Evolutionary conservation across 35 echinoderm and acorn worm species (phyloP).

Genomic region (Diadema setosum): DNA sequence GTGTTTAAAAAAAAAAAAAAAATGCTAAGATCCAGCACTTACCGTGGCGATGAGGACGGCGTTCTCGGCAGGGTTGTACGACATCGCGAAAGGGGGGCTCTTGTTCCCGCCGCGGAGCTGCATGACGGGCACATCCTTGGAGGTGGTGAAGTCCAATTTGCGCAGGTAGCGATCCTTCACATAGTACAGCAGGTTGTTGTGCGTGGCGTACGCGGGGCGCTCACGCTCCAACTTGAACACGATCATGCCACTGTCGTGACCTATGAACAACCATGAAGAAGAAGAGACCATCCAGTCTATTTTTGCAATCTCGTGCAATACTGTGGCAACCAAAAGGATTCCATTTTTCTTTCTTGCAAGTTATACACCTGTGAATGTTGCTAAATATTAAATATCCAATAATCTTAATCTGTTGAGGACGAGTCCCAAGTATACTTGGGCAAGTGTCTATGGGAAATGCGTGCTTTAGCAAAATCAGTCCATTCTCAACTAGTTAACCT

Average conservation of each 20-base stretch:
- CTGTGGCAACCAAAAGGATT: background rate
- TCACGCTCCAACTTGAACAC: slow-evolving; percentile 99
- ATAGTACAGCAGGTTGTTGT: slow-evolving; percentile 93
- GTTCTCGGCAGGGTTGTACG: slow-evolving; percentile 95
- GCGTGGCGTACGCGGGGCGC: slow-evolving; percentile 85
- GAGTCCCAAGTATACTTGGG: too few relatives aligned
- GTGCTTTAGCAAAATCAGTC: too few relatives aligned
- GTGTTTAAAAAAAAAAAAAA: too few relatives aligned
- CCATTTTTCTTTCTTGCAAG: background rate
- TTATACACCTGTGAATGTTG: too few relatives aligned
- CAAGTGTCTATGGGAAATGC: too few relatives aligned
- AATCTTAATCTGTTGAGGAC: too few relatives aligned
- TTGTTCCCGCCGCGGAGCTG: slow-evolving; percentile 91
- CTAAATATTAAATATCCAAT: too few relatives aligned
- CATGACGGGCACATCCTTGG: slow-evolving; percentile 96
- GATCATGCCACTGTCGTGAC: slow-evolving; percentile 99
- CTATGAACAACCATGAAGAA: too few relatives aligned
- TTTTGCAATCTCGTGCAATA: too few relatives aligned
- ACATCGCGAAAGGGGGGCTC: slow-evolving; percentile 82
- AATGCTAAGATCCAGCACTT: too few relatives aligned
- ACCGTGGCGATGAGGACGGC: slow-evolving; percentile 90
- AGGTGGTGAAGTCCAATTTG: slow-evolving; percentile 94
- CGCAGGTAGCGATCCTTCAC: slow-evolving; percentile 98
- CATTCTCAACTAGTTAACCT: too few relatives aligned
- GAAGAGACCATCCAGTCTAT: too few relatives aligned